phyloP scores from a whole-genome alignment of 2,797 vertebrate species.

The Sebastes dallii region DNA sequence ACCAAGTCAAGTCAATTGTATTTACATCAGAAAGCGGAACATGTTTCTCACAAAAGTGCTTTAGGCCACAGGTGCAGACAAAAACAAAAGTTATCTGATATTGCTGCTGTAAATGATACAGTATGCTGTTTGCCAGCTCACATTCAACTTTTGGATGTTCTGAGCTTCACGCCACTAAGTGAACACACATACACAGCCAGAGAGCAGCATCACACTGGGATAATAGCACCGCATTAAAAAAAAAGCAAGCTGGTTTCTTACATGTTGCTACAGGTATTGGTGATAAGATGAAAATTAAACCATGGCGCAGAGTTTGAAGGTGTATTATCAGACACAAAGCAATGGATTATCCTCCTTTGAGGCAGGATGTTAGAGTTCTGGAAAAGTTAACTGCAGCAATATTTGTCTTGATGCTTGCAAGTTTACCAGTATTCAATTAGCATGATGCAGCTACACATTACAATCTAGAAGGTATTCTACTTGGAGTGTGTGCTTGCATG shows the following conservation, averaged over 20 bases:
- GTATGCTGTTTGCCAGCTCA: background rate
- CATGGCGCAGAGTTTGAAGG: background rate
- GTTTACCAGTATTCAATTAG: background rate
- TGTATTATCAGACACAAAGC: too few species aligned
- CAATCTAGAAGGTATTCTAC: too few species aligned
- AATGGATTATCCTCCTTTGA: background rate
- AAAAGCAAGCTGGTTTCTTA: background rate
- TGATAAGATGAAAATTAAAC: background rate
- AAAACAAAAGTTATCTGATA: conserved; percentile 20
- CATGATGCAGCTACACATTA: background rate
- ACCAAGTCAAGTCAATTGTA: conserved; percentile 39
- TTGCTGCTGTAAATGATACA: conserved; percentile 25
- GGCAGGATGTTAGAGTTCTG: background rate
- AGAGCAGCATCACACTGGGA: background rate
- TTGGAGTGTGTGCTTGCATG: too few species aligned
- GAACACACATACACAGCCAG: background rate
- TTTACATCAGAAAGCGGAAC: conserved; percentile 31
- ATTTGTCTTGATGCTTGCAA: background rate
- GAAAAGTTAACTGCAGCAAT: background rate
- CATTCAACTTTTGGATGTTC: background rate
- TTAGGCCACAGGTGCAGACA: conserved; percentile 6
- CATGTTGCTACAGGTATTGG: background rate
- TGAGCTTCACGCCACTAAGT: background rate
- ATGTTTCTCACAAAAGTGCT: conserved; percentile 19
- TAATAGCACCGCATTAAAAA: conserved; percentile 6